These are phyloP conservation scores for Junonia oenone DNA, from an alignment of 2,888 invertebrate genomes.

Conservation along the genomic window DNA sequence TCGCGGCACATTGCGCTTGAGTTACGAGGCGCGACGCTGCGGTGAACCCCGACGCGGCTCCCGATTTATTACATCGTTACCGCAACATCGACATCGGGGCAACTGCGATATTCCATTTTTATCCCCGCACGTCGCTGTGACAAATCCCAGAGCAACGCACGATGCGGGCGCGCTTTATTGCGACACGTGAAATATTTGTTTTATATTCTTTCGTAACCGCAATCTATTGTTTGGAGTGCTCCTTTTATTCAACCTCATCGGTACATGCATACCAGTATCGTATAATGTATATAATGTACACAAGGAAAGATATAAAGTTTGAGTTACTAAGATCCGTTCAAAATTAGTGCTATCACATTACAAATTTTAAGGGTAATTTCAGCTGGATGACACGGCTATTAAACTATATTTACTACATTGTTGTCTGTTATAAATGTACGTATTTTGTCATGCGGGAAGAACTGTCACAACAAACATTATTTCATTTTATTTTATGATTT, in stretches of 20 bases:
- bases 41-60: constrained; percentile 57
- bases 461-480: constrained; percentile 76
- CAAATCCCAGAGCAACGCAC: constrained; percentile 46
- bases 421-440: constrained; percentile 68
- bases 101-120: constrained; percentile 52
- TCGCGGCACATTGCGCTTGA: constrained; percentile 73
- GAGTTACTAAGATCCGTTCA: not conserved
- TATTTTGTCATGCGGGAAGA: constrained; percentile 71
- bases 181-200: constrained; percentile 26
- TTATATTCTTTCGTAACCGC: constrained; percentile 33
- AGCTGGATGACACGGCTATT: constrained; percentile 62
- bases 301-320: not conserved
- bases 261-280: not conserved
- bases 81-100: constrained; percentile 44
- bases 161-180: constrained; percentile 52
- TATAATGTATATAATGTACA: not conserved
- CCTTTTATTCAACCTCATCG: not conserved
- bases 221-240: constrained; percentile 34
- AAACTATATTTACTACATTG: constrained; percentile 71
- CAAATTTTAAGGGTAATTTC: constrained; percentile 59
- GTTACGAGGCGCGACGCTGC: constrained; percentile 53
- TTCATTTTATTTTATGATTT: constrained; percentile 71
- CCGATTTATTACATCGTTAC: constrained; percentile 65
- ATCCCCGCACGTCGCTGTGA: constrained; percentile 59
- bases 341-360: not conserved